Percentiles rank a stretch among this genome's conserved stretches.
Conservation (phyloP, 2,797 vertebrate species). For the Notolepis coatsorum region DNA sequence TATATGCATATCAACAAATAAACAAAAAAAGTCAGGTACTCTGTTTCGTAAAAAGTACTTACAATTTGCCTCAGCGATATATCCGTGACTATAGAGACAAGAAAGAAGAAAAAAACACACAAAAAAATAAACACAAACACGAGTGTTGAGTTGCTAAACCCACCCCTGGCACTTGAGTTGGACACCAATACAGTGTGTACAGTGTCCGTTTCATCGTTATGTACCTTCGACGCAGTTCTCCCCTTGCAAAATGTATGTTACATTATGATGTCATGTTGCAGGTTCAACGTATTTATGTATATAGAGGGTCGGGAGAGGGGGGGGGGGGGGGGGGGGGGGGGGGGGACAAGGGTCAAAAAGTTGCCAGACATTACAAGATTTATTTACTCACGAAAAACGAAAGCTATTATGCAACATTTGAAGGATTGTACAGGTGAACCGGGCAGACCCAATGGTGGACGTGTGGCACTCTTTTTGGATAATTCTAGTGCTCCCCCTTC, state of each 20-base stretch:
- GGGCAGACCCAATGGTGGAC: conserved; percentile 85
- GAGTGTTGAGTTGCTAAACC: conserved; percentile 80
- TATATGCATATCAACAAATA: conserved; percentile 77
- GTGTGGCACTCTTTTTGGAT: conserved; percentile 72
- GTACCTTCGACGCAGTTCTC: conserved; percentile 97
- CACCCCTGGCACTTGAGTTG: conserved; percentile 95
- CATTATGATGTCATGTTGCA: conserved; percentile 99
- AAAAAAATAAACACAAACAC: conserved; percentile 73
- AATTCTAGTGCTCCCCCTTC: conserved; percentile 63
- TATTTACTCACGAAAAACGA: conserved; percentile 91
- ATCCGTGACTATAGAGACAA: conserved; percentile 71
- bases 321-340: conserved; percentile 44
- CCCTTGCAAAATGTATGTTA: conserved; percentile 99
- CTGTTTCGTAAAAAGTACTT: conserved; percentile 88
- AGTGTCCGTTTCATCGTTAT: conserved; percentile 96
- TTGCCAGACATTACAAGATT: conserved; percentile 91
- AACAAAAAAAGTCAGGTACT: conserved; percentile 86
- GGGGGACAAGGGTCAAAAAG: conserved; percentile 75
- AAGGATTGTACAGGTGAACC: conserved; percentile 96
- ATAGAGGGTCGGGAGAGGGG: conserved; percentile 86
- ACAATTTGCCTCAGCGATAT: conserved; percentile 97
- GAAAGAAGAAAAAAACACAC: conserved; percentile 52
- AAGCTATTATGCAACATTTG: conserved; percentile 99
- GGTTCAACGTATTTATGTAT: conserved; percentile 99
- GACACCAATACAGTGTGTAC: conserved; percentile 94